A percentile compares a stretch with the other conserved stretches of the same genome.
Conservation (phyloP, 2,113 vertebrate species). For the Bubo blakistoni region DNA sequence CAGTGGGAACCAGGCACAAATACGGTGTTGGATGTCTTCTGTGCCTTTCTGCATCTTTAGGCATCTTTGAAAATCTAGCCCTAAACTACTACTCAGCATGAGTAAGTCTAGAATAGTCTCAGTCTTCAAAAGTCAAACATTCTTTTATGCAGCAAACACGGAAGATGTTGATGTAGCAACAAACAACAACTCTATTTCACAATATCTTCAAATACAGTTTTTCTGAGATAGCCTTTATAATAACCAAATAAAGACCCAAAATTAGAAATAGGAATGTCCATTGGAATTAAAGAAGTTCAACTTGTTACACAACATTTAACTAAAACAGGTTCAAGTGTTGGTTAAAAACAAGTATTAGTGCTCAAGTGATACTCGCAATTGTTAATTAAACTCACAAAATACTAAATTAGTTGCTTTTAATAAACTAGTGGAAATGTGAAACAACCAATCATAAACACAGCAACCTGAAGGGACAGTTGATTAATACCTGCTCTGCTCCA, state of each 20-base stretch:
- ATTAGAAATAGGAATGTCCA: background rate
- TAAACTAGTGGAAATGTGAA: conserved; percentile 6
- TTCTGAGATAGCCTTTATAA: background rate
- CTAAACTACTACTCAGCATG: background rate
- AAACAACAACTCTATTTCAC: background rate
- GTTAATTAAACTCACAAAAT: conserved; percentile 2
- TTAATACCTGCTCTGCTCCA: conserved; percentile 95
- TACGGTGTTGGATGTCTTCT: background rate
- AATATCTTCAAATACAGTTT: background rate
- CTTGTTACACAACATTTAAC: background rate
- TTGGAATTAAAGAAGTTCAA: background rate
- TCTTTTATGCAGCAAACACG: background rate
- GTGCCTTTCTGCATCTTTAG: background rate
- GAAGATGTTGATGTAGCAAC: background rate
- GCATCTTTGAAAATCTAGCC: background rate
- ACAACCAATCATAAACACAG: background rate
- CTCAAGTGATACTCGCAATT: background rate
- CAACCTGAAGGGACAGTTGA: conserved; percentile 24
- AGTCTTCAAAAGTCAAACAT: background rate
- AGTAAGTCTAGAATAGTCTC: background rate
- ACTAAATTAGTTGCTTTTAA: background rate
- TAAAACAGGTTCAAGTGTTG: background rate
- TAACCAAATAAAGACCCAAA: background rate
- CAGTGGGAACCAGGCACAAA: background rate
- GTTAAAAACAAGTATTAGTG: conserved; percentile 30